Evolutionary conservation across 2,888 invertebrate genomes (phyloP), one percentile per base, ranked within the genome.

Genomic region (Cyrtodaria siliqua): DNA sequence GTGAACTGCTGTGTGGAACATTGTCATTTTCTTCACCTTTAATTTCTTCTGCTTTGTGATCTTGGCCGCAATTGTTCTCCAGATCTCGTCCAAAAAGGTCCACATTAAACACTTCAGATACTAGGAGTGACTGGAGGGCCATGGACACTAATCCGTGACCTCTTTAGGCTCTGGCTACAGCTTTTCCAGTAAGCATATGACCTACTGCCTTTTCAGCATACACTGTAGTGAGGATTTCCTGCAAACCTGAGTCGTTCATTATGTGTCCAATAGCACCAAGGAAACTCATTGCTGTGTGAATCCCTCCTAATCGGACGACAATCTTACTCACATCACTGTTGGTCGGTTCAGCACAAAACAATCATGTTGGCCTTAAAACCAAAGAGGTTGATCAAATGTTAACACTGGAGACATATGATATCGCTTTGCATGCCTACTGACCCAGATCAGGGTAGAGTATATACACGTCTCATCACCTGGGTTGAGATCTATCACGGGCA

Each of bases 371-470:
- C 75, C 40, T 86, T 86, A n/a, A 67, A 33, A 76, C 23, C 55
- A 84, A 14, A 84, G 44, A 1, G 83, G 86, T 42, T 85, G 83
- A 42, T 82, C 83, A 66, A 85, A 84, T 27, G 85, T 85, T 2
- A 82, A 24, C 12, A 84, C 62, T 14, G 82, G 79, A 9, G 69
- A 57, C 9, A 63, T 50, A 18, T 23, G 33, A 50, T 61, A 33
- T 18, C 24, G 14, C n/a, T 47, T 29, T 23, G 64, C 62, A 29
- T 82, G 67, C 2, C 23, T 52, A 42, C 59, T 64, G 14, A 82
- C 63, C 50, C 76, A 83, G 2, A 67, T 8, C 12, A 82, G 42
- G 9, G 79, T 82, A 16, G 79, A 70, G 27, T 74, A 81, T 12
- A 84, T 60, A 55, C 81, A 61, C 2, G 50, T 26, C 50, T 27